These are phyloP conservation scores for Pipa parva DNA, from an alignment of 2,113 vertebrate genomes.

Conservation along the genomic window DNA sequence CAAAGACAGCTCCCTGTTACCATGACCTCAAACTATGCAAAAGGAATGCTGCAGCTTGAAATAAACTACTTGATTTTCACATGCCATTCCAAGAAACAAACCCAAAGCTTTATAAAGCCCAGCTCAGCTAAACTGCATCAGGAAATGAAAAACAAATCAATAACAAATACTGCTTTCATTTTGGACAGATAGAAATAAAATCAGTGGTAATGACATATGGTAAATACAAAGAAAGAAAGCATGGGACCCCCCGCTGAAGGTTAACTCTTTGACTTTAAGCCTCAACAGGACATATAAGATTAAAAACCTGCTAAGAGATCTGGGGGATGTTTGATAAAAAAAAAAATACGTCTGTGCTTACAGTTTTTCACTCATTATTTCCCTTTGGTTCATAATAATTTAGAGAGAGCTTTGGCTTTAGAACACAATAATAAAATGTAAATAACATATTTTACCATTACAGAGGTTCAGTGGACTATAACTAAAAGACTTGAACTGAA, in stretches of 20 bases:
- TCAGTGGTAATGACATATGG: slow-evolving; percentile 40
- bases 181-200: slow-evolving; percentile 48
- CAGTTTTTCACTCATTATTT: background rate
- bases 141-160: slow-evolving; percentile 46
- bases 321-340: background rate
- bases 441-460: no score
- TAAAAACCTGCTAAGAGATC: background rate
- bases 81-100: slow-evolving; percentile 55
- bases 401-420: background rate
- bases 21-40: background rate
- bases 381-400: background rate
- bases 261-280: background rate
- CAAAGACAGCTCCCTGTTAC: slow-evolving; percentile 24
- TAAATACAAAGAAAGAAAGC: slow-evolving; percentile 46
- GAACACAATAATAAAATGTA: background rate
- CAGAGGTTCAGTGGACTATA: no score
- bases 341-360: background rate
- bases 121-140: slow-evolving; percentile 51
- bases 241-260: slow-evolving; percentile 44
- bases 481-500: no score
- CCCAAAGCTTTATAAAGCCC: slow-evolving; percentile 49
- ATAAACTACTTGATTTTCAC: slow-evolving; percentile 5
- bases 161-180: slow-evolving; percentile 53
- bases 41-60: slow-evolving; percentile 27
- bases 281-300: background rate